Conservation (phyloP, 2,888 invertebrate species). For the Melieria crassipennis region DNA sequence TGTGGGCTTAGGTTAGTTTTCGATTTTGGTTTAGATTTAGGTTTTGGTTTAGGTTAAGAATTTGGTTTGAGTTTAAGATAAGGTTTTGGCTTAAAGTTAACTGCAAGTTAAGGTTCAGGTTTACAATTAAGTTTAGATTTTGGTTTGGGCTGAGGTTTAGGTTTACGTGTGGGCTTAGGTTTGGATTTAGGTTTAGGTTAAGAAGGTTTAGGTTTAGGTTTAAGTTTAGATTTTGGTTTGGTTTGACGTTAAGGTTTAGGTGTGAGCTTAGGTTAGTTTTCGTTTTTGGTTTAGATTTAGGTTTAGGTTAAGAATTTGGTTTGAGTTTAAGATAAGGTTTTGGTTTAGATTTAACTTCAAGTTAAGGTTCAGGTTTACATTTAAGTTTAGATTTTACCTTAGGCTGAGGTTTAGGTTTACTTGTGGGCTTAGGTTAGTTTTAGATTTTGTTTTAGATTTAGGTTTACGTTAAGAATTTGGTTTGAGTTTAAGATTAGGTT, state of each 20-base stretch:
- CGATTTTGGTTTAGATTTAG: background rate
- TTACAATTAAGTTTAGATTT: background rate
- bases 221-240: background rate
- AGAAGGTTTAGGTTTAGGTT: background rate
- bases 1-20: background rate
- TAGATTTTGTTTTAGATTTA: too few species aligned
- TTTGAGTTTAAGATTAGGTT: slow-evolving; percentile 2
- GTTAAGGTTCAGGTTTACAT: background rate
- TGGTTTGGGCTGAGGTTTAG: background rate
- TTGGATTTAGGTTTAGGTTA: background rate
- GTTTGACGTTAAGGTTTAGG: background rate
- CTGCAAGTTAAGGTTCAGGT: background rate
- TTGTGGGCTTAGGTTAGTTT: background rate
- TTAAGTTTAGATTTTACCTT: background rate
- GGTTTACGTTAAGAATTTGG: slow-evolving; percentile 1
- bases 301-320: slow-evolving; percentile 7
- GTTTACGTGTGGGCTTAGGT: background rate
- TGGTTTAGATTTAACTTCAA: background rate
- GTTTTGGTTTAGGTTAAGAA: background rate
- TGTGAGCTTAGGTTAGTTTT: background rate
- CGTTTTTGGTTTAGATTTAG: slow-evolving; percentile 4
- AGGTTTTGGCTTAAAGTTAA: background rate
- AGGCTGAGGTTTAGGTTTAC: background rate
- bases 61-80: background rate
- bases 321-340: slow-evolving; percentile 4